Evolutionary conservation across 2,113 vertebrate species (phyloP), one percentile per base, ranked within the genome.

Genomic region (Typhlomys cinereus): DNA sequence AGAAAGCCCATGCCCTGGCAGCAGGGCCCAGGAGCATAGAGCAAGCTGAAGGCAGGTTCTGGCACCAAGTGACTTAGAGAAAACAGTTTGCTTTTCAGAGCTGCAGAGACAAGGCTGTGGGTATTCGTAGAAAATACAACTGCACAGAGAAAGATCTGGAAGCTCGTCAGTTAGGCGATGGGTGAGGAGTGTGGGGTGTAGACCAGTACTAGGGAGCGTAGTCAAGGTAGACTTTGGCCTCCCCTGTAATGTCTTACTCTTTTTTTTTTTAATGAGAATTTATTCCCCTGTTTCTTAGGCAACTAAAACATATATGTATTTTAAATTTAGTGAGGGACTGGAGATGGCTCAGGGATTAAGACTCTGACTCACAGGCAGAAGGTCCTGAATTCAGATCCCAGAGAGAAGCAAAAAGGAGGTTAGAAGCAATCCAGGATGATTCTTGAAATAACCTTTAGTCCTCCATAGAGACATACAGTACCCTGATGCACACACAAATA

Each of bases 71-170:
- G 61, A 62, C n/a, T 83, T n/a, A 36, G 5, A 64, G 66, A 74
- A 90, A 39, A 31, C 8, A 34, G 73, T 50, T 15, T 41, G 61
- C 12, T 64, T 84, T 85, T 74, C n/a, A 83, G 69, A 17, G 20
- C 1, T 54, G 39, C 25, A 44, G 70, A 89, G 48, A 41, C 14
- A 8, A 18, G 39, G 36, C 7, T 13, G 1, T 7, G n/a, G 52
- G 39, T 12, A 5, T 41, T 15, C 0, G 1, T 5, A 31, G 0
- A 36, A 14, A 70, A 54, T 1, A 12, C 9, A 46, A 23, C 1
- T 18, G 29, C 75, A 36, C 2, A 59, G 36, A 64, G 62, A 27
- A 39, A 27, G 48, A 15, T 82, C 36, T 79, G 78, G 52, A 78
- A 74, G 57, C 36, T 29, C 67, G 20, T 23, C 7, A 67, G 34